Conservation (phyloP, 1,140 invertebrate species). For the Rhopalosiphum padi region DNA sequence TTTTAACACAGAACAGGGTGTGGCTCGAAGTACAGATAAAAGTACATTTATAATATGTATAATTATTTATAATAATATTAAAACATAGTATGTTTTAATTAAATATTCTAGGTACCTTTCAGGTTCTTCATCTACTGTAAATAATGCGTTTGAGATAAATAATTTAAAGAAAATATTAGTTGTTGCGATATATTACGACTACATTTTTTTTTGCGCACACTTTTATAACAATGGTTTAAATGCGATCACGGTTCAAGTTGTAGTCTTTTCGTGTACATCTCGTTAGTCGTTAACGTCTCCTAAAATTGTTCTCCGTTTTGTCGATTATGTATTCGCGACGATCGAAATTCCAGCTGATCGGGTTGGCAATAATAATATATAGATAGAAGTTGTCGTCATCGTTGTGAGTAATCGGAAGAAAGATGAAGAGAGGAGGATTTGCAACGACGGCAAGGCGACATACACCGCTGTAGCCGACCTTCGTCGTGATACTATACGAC, state of each 20-base stretch:
- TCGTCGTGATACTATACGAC: not conserved
- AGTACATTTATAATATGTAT: too few species aligned
- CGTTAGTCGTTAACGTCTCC: not conserved
- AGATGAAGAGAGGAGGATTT: not conserved
- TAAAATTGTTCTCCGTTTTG: not conserved
- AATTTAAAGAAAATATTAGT: too few species aligned
- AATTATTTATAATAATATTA: too few species aligned
- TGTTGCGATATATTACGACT: too few species aligned
- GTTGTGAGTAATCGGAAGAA: not conserved
- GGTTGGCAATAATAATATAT: not conserved
- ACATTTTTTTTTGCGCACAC: not conserved
- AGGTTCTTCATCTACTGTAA: too few species aligned
- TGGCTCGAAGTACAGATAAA: too few species aligned
- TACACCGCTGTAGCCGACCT: not conserved
- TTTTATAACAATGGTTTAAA: not conserved
- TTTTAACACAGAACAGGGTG: too few species aligned
- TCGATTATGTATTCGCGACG: not conserved
- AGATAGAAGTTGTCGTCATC: not conserved
- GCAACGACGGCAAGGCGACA: not conserved
- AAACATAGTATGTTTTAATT: too few species aligned
- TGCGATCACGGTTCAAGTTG: not conserved
- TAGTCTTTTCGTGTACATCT: not conserved
- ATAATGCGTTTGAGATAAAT: too few species aligned
- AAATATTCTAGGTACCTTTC: too few species aligned
- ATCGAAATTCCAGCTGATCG: not conserved